Evolutionary conservation across 2,113 vertebrate species (phyloP), one percentile per base, ranked within the genome.

Genomic region (Serranochromis macrocephalus): DNA sequence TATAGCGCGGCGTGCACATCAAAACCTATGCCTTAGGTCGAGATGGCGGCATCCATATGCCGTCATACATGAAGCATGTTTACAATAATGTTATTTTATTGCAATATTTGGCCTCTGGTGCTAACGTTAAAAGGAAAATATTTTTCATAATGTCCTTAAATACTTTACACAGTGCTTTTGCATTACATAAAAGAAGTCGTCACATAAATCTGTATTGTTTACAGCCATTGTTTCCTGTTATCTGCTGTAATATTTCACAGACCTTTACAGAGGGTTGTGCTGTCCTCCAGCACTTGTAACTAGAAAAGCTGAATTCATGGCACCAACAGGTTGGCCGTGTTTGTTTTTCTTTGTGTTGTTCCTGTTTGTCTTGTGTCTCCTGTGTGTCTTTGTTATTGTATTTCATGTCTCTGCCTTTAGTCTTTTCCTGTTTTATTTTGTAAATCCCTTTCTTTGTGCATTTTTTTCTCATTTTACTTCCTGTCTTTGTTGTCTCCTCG

Each of bases 1-100:
- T 92, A 83, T 88, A 86, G 92, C 92, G 47, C 54, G 68, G 85
- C 16, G 33, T 33, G 91, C 94, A 90, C 94, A 93, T 92, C 92
- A 91, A 85, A 94, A 83, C 80, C 89, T 19, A 16, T 4, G 90
- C 92, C 92, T 93, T 55, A 88, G 92, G 94, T 90, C 58, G 63
- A 33, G 87, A 73, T 8, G 75, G 58, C n/a, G 85, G 87, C 73
- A 4, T 87, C 86, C 91, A 85, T 94, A 93, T 95, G 93, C 83
- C 85, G 5, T 81, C 87, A 75, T 87, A 79, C 87, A 6, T 63
- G 84, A 71, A 85, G 33, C 90, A 83, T 88, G 87, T 80, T 95
- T 89, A 90, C 87, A 51, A 63, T 90, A 26, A 68, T 80, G 63
- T 54, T 17, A 12, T 53, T 89, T 78, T 16, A 84, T 80, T 19